These are phyloP conservation scores for Meriones unguiculatus DNA, from an alignment of 2,113 vertebrate genomes.

Conservation along the genomic window DNA sequence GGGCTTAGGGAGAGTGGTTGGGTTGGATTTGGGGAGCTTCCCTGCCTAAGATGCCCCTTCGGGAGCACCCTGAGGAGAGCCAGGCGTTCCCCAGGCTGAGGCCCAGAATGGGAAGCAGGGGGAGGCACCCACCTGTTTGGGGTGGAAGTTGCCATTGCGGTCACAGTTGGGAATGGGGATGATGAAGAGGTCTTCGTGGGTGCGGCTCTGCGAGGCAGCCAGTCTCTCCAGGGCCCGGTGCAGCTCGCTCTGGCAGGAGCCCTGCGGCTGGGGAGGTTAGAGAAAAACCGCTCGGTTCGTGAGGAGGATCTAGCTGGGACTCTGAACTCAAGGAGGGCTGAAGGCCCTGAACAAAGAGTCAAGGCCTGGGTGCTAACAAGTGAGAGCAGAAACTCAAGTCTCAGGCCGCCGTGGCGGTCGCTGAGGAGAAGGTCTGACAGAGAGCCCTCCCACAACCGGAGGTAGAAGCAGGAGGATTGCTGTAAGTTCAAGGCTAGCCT, in stretches of 20 bases:
- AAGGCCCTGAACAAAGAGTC: background rate
- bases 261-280: constrained; percentile 85
- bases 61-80: background rate
- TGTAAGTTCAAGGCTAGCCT: background rate
- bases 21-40: background rate
- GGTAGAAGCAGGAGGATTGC: background rate
- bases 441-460: background rate
- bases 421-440: background rate
- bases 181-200: constrained; percentile 93
- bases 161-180: constrained; percentile 98
- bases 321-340: background rate
- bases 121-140: constrained; percentile 91
- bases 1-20: background rate
- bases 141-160: constrained; percentile 95
- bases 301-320: background rate
- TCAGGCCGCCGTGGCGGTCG: background rate
- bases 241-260: constrained; percentile 94
- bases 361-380: background rate
- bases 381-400: background rate
- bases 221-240: constrained; percentile 93
- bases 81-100: background rate
- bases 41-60: background rate
- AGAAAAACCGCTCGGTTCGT: background rate
- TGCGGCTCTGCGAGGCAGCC: constrained; percentile 92
- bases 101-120: accelerated